phyloP scores from a whole-genome alignment of 2,888 invertebrate species.

The Hydroisotoma schaefferi region DNA sequence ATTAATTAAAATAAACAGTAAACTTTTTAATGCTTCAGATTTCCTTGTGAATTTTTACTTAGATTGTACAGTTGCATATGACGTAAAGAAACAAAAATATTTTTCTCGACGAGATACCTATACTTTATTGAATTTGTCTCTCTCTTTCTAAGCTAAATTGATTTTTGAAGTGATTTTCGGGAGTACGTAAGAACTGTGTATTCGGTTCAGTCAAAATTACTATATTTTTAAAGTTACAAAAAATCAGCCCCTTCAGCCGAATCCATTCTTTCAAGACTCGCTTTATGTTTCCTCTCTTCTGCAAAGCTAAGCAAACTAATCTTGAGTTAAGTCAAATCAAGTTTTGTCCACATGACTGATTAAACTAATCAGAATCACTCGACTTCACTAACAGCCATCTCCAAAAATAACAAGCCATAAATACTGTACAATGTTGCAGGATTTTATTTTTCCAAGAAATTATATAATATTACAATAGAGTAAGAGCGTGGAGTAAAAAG shows the following conservation, averaged over 20 bases:
- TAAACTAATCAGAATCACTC: slow-evolving; percentile 47
- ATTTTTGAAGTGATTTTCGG: slow-evolving; percentile 42
- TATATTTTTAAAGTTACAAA: background rate
- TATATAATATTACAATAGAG: too few relatives aligned
- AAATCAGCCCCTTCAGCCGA: background rate
- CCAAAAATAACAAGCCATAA: background rate
- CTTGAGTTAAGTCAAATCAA: slow-evolving; percentile 8
- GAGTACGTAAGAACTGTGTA: too few relatives aligned
- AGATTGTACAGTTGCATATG: too few relatives aligned
- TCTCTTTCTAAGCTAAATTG: slow-evolving; percentile 45
- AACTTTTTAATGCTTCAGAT: too few relatives aligned
- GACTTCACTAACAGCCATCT: slow-evolving; percentile 11
- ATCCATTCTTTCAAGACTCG: too few relatives aligned
- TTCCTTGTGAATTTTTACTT: too few relatives aligned
- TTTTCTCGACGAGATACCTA: too few relatives aligned
- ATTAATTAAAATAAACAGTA: too few relatives aligned
- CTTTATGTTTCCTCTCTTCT: background rate
- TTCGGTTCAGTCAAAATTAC: slow-evolving; percentile 1
- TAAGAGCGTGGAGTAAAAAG: too few relatives aligned
- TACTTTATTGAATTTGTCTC: slow-evolving; percentile 42
- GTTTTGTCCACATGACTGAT: slow-evolving; percentile 27
- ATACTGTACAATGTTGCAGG: too few relatives aligned
- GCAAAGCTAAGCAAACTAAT: slow-evolving; percentile 7
- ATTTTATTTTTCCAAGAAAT: too few relatives aligned
- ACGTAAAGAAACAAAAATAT: too few relatives aligned